Conservation (phyloP, 2,888 invertebrate genomes). For the Euphydryas editha region DNA sequence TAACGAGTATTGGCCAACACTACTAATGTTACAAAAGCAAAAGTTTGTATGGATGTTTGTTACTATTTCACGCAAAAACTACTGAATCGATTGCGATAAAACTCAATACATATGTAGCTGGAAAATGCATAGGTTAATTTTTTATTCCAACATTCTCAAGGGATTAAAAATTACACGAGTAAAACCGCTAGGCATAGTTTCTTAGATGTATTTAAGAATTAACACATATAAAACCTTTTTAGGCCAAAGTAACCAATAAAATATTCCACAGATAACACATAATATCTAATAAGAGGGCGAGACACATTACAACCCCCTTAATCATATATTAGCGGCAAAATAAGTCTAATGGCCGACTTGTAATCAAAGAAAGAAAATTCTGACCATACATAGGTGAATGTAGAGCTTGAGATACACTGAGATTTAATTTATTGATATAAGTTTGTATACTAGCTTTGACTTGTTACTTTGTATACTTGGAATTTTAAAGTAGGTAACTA, state of each 20-base stretch:
- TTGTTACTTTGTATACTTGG: too few species aligned
- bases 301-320: constrained; percentile 63
- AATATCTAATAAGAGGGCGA: constrained; percentile 54
- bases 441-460: too few species aligned
- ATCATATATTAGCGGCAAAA: constrained; percentile 81
- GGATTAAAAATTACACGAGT: too few species aligned
- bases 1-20: too few species aligned
- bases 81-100: too few species aligned
- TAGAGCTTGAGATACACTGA: constrained; percentile 37
- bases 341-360: constrained; percentile 78
- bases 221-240: not conserved
- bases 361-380: constrained; percentile 80
- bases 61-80: too few species aligned
- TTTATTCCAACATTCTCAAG: too few species aligned
- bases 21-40: too few species aligned
- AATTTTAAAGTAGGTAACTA: too few species aligned
- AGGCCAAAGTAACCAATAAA: constrained; percentile 8
- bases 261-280: constrained; percentile 32
- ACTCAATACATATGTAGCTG: too few species aligned
- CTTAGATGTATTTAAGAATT: not conserved
- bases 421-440: not conserved
- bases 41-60: too few species aligned
- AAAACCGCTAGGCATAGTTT: not conserved
- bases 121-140: too few species aligned
- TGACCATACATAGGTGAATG: constrained; percentile 63